These are phyloP conservation scores for Sebastiscus albofasciatus DNA, from an alignment of 2,797 vertebrate genomes.

Conservation along the genomic window DNA sequence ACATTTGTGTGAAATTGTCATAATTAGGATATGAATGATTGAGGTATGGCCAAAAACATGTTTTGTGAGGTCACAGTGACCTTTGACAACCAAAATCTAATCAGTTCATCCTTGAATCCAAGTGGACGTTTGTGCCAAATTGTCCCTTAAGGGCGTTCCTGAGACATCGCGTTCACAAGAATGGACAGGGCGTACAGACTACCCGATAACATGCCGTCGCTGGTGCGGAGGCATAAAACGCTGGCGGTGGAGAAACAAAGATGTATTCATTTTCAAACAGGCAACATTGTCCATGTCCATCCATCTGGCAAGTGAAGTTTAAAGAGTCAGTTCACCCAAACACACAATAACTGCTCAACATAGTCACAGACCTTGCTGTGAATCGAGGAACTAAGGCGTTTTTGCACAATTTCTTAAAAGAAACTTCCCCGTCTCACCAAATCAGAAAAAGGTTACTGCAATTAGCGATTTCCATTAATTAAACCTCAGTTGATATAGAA, in stretches of 20 bases:
- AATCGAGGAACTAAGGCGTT: background rate
- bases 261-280: background rate
- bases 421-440: background rate
- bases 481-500: background rate
- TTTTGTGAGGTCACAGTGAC: too few relatives aligned
- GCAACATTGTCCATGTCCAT: background rate
- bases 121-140: too few relatives aligned
- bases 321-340: background rate
- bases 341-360: background rate
- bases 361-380: background rate
- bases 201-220: too few relatives aligned
- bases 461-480: background rate
- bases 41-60: background rate
- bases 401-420: background rate
- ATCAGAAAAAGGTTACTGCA: background rate
- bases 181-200: too few relatives aligned
- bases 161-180: too few relatives aligned
- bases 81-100: too few relatives aligned
- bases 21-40: background rate
- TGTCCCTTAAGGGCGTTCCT: too few relatives aligned
- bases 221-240: background rate
- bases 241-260: background rate
- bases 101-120: accelerated
- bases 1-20: background rate
- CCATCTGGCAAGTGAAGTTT: background rate